Percentiles rank a stretch among this genome's conserved stretches.
Evolutionary conservation across 1,140 invertebrate genomes (phyloP).

Genomic region (Tachypleus tridentatus): DNA sequence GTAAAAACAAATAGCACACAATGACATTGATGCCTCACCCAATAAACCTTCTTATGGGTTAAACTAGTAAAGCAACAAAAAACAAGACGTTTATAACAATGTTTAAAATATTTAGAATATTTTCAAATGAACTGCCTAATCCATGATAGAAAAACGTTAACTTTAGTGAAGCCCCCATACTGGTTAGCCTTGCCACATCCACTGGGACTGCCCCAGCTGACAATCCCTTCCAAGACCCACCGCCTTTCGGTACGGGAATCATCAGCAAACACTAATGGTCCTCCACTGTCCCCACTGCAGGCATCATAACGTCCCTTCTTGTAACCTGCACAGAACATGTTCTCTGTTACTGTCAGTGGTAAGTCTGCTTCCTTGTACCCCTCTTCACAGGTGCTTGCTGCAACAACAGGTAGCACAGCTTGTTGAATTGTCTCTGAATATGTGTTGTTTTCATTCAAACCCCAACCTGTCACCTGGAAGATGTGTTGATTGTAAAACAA

Average conservation of each 20-base stretch:
- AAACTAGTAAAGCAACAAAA: no score
- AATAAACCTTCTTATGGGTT: no score
- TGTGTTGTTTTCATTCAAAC: slow-evolving; percentile 18
- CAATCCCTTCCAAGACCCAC: slow-evolving; percentile 18
- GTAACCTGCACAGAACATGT: slow-evolving; percentile 19
- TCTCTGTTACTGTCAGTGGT: slow-evolving; percentile 17
- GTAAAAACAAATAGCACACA: no score
- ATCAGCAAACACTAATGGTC: slow-evolving; percentile 18
- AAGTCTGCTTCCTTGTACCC: slow-evolving; percentile 16
- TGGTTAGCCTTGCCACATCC: slow-evolving; percentile 17
- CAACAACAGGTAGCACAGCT: slow-evolving; percentile 16
- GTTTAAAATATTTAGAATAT: no score
- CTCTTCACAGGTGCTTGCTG: slow-evolving; percentile 8
- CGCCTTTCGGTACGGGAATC: slow-evolving; percentile 14
- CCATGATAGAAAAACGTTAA: slow-evolving; percentile 15
- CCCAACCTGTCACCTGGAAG: slow-evolving; percentile 18
- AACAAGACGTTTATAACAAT: no score
- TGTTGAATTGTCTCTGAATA: slow-evolving; percentile 18
- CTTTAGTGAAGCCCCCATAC: slow-evolving; percentile 18
- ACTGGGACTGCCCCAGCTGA: slow-evolving; percentile 17
- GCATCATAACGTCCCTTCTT: slow-evolving; percentile 7
- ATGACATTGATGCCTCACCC: no score
- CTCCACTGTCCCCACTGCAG: slow-evolving; percentile 21
- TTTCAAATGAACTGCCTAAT: slow-evolving; percentile 15
- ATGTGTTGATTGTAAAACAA: no score